Evolutionary conservation across 2,888 invertebrate species (phyloP).

Genomic region (Dynastes grantii): DNA sequence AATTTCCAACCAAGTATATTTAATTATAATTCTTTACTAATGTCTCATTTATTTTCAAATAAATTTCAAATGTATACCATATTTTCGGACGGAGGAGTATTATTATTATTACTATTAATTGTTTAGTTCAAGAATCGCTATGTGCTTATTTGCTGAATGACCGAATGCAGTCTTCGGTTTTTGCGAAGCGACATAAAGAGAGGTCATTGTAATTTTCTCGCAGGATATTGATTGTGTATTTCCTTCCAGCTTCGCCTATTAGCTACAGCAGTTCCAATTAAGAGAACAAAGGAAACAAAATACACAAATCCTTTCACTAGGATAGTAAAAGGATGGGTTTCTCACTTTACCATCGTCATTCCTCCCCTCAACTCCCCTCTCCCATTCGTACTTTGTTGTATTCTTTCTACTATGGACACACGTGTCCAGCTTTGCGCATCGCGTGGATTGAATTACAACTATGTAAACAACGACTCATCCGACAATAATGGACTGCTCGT

Average conservation of each 20-base stretch:
- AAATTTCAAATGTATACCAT: too few relatives aligned
- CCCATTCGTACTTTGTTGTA: neutral
- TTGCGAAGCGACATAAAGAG: slow-evolving; percentile 14
- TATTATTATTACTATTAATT: neutral
- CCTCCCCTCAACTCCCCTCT: neutral
- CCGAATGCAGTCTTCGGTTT: slow-evolving; percentile 12
- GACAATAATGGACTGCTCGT: slow-evolving; percentile 47
- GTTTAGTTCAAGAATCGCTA: slow-evolving; percentile 11
- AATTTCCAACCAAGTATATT: too few relatives aligned
- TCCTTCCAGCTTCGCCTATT: neutral
- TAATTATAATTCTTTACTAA: too few relatives aligned
- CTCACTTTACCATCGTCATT: slow-evolving; percentile 8
- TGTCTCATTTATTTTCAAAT: too few relatives aligned
- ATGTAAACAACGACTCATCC: slow-evolving; percentile 43
- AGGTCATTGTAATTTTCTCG: neutral
- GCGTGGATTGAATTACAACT: slow-evolving; percentile 45
- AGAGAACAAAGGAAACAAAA: neutral
- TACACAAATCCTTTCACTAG: neutral
- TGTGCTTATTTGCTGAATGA: neutral
- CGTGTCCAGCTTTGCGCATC: slow-evolving; percentile 46
- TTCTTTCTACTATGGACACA: slow-evolving; percentile 9
- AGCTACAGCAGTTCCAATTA: neutral
- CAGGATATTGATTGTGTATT: neutral
- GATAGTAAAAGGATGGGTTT: neutral
- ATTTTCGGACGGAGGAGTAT: too few relatives aligned